A percentile compares a stretch with the other conserved stretches of the same genome.
phyloP scores from a whole-genome alignment of 1,140 invertebrate species.

The Helicoverpa armigera region DNA sequence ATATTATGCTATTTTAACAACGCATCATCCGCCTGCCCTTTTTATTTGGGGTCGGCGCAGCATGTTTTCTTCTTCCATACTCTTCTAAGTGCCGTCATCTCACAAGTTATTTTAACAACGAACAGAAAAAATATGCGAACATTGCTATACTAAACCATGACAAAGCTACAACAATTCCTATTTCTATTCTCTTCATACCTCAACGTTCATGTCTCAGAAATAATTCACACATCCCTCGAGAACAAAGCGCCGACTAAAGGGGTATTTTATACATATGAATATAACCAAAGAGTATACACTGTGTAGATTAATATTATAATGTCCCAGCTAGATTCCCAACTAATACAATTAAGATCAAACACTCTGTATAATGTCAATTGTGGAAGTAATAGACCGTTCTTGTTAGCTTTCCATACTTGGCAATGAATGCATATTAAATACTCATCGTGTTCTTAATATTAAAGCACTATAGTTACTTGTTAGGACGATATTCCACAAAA shows the following conservation, averaged over 20 bases:
- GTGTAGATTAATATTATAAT: constrained; percentile 27
- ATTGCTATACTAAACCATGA: too few species aligned
- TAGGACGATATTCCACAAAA: too few species aligned
- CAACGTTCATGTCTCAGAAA: constrained; percentile 47
- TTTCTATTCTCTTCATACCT: constrained; percentile 21
- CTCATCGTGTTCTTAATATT: too few species aligned
- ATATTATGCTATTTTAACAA: too few species aligned
- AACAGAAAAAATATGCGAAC: too few species aligned
- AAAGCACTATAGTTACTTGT: too few species aligned
- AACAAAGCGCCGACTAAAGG: constrained; percentile 53
- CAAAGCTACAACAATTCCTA: too few species aligned
- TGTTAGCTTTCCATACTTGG: not conserved
- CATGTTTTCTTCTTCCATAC: too few species aligned
- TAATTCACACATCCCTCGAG: constrained; percentile 53
- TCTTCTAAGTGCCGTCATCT: too few species aligned
- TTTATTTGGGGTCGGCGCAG: too few species aligned
- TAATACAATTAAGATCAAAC: constrained; percentile 32
- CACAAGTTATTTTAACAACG: too few species aligned
- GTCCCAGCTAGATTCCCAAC: constrained; percentile 11
- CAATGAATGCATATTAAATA: not conserved
- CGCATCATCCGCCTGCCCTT: too few species aligned
- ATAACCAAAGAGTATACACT: constrained; percentile 29
- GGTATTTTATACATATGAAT: constrained; percentile 39
- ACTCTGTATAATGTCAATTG: constrained; percentile 12
- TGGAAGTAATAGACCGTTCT: constrained; percentile 1